Evolutionary conservation across 2,797 vertebrate species (phyloP), one percentile per base, ranked within the genome.

Genomic region (Anabas testudineus): DNA sequence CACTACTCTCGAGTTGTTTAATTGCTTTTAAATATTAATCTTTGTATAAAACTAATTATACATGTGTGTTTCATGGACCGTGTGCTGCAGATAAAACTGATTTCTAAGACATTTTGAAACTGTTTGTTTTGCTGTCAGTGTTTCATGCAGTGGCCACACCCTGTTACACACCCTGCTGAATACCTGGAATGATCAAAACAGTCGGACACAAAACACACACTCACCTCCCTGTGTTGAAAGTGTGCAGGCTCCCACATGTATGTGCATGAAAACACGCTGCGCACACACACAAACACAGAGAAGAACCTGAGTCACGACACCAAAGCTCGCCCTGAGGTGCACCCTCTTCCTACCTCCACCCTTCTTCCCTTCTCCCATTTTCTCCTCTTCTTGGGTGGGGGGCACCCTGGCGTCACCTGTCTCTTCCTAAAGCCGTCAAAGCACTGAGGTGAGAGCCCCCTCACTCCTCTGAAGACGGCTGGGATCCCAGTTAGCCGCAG

Each of bases 351-450:
- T 47, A 32, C 65, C 66, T 69, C 70, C 63, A 34, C 54, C 43
- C 54, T 60, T 21, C 45, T 16, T 36, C 42, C 30, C 13, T 56
- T 15, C 46, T 16, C 2, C 54, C 42, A 24, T 49, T 47, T n/a
- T n/a, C 22, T 42, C 58, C 53, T 71, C 69, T 74, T 61, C 67
- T 56, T 84, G 68, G 69, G 81, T 85, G 82, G 83, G 86, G 62
- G 79, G 43, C 52, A 74, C 51, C 76, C 32, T 52, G 73, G 80
- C 24, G 66, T 87, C 86, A 87, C 78, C 71, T 78, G 85, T 87
- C 81, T 84, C 62, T 68, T 67, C 78, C 55, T 78, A 52, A 73
- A 81, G 79, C 83, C 86, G 82, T 90, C 87, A 87, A 71, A 84
- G 78, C 76, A 26, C 56, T 0, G 26, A 77, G 68, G 51, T 42